phyloP scores from a whole-genome alignment of 2,888 invertebrate genomes.

The Macropis europaea region DNA sequence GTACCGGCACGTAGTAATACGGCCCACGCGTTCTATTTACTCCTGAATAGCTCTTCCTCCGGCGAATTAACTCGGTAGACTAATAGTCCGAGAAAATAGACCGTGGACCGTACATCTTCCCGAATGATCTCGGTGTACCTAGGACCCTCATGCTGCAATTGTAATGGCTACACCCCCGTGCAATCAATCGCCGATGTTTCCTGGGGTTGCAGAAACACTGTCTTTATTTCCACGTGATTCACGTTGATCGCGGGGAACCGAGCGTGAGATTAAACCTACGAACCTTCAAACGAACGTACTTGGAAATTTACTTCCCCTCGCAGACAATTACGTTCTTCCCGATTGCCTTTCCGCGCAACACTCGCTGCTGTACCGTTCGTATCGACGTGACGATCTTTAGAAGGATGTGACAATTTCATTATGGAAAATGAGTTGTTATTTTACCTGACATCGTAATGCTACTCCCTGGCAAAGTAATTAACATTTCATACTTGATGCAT shows the following conservation, averaged over 20 bases:
- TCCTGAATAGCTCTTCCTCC: conserved; percentile 13
- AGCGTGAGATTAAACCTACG: conserved; percentile 55
- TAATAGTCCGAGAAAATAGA: conserved; percentile 42
- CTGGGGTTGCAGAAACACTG: conserved; percentile 36
- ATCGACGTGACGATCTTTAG: too few relatives aligned
- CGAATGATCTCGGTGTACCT: conserved; percentile 24
- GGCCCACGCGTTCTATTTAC: conserved; percentile 24
- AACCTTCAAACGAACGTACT: conserved; percentile 1
- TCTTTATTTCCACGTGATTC: conserved; percentile 57
- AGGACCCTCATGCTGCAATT: conserved; percentile 51
- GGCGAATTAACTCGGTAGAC: conserved; percentile 43
- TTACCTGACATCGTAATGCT: too few relatives aligned
- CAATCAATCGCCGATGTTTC: conserved; percentile 51
- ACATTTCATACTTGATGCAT: too few relatives aligned
- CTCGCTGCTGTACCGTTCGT: neutral
- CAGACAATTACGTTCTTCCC: conserved; percentile 1
- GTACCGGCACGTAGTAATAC: neutral
- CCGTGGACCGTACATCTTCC: conserved; percentile 44
- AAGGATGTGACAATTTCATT: too few relatives aligned
- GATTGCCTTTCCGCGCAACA: neutral
- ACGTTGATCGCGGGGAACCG: conserved; percentile 44
- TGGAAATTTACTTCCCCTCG: conserved; percentile 7
- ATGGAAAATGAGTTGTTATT: too few relatives aligned
- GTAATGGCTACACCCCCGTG: conserved; percentile 48
- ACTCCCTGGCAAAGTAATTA: too few relatives aligned